Evolutionary conservation across 2,113 vertebrate genomes (phyloP).

Genomic region (Globicephala melas): DNA sequence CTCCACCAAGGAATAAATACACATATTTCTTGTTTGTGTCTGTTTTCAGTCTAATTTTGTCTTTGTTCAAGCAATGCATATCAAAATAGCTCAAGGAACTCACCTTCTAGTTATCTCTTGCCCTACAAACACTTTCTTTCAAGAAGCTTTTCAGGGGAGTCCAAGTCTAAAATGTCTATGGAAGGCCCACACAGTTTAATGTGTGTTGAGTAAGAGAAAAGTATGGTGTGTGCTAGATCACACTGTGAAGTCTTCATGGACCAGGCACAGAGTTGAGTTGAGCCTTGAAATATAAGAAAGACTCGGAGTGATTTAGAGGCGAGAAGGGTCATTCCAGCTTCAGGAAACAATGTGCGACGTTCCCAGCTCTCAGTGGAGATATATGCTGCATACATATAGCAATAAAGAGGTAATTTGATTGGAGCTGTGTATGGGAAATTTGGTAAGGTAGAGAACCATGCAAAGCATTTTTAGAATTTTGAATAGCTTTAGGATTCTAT

Average conservation of each 20-base stretch:
- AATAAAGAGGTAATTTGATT: background rate
- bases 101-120: background rate
- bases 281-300: background rate
- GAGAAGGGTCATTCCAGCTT: background rate
- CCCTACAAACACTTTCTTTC: background rate
- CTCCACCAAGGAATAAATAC: background rate
- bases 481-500: background rate
- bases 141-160: background rate
- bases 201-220: background rate
- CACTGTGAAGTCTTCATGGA: background rate
- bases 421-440: background rate
- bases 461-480: background rate
- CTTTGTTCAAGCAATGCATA: background rate
- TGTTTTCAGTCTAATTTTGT: background rate
- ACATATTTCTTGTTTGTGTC: background rate
- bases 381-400: background rate
- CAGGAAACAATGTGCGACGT: background rate
- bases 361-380: background rate
- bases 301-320: background rate
- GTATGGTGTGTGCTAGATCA: background rate
- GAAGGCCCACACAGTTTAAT: background rate
- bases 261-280: background rate
- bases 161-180: background rate
- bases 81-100: background rate
- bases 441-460: background rate